phyloP scores from a whole-genome alignment of 2,797 vertebrate species.

The Otolemur crassicaudatus region DNA sequence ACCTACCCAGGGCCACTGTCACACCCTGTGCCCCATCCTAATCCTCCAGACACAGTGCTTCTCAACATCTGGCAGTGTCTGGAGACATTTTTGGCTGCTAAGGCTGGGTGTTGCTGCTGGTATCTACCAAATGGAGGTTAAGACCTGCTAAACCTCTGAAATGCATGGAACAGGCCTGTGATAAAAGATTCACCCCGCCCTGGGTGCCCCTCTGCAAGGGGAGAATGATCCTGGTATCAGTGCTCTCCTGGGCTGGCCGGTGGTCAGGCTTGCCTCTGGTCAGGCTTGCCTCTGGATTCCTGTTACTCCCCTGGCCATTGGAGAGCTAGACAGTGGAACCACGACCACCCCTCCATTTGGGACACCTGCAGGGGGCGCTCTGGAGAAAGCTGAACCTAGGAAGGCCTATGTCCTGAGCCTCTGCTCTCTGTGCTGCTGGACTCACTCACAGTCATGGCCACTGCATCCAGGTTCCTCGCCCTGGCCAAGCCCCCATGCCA shows the following conservation, averaged over 20 bases:
- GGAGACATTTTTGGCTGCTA: neutral
- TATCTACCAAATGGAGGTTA: neutral
- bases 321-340: too few relatives aligned
- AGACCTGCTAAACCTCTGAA: neutral
- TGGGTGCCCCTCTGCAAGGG: neutral
- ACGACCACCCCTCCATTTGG: too few relatives aligned
- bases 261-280: neutral
- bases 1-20: neutral
- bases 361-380: fast-evolving
- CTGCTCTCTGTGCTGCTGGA: neutral
- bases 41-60: neutral
- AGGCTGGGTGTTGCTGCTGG: neutral
- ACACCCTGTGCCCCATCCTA: neutral
- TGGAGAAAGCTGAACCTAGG: neutral
- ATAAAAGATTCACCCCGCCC: neutral
- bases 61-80: neutral
- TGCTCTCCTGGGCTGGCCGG: fast-evolving
- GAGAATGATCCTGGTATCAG: neutral
- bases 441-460: neutral
- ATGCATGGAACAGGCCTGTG: fast-evolving
- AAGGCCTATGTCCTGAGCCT: neutral
- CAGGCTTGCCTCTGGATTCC: neutral
- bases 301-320: neutral
- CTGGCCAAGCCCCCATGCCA: fast-evolving
- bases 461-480: neutral